Conservation (phyloP, 2,888 invertebrate genomes). For the Amphimallon solstitiale region DNA sequence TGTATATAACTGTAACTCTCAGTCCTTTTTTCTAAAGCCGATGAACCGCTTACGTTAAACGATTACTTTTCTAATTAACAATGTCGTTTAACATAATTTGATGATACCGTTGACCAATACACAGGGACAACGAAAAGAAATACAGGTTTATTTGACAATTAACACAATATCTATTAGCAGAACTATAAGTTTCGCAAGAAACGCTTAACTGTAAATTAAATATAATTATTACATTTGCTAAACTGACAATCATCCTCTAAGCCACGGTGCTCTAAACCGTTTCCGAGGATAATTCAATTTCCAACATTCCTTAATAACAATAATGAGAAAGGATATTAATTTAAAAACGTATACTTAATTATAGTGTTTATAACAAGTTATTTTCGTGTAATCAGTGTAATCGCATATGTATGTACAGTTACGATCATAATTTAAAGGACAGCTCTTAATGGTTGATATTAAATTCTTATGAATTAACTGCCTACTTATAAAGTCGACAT, state of each 20-base stretch:
- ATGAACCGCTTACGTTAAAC: background rate
- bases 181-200: constrained; percentile 3
- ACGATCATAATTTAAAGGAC: no score
- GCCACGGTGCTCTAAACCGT: no score
- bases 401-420: no score
- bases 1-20: constrained; percentile 8
- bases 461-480: no score
- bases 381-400: no score
- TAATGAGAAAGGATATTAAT: no score
- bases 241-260: background rate
- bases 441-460: no score
- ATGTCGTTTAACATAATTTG: constrained; percentile 19
- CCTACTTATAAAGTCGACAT: no score
- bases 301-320: no score
- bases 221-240: background rate
- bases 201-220: background rate
- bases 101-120: constrained; percentile 18
- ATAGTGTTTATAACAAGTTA: no score
- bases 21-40: background rate
- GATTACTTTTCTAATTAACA: constrained; percentile 20
- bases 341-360: no score
- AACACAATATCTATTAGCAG: constrained; percentile 18
- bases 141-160: constrained; percentile 8
- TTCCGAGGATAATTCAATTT: no score
- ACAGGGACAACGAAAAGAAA: background rate